Base-by-base conservation (phyloP, 2,888 invertebrate genomes). In the Cerastoderma edule region DNA sequence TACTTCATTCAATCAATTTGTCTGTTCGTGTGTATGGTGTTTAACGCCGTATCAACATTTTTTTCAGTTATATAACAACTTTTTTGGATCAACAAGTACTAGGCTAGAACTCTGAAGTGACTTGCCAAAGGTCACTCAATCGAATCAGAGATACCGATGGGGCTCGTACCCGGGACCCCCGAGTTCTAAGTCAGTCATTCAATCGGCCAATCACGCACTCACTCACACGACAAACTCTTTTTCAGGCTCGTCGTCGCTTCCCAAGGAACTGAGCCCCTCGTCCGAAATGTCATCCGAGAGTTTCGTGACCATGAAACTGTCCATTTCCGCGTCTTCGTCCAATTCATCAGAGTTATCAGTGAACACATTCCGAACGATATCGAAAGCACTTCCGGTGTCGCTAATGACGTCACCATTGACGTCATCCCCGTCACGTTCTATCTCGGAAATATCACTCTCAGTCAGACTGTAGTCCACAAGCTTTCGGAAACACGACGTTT, bases 241-340 rank as follows among this genome's bases (percentile, higher is more conserved):
- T n/a, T n/a, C n/a, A n/a, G n/a, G n/a, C n/a, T 75, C 81, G 22
- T 72, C 72, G 24, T 81, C 81, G 53, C 75, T 78, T 2, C 72
- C 81, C 30, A 81, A 22, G 13, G 81, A 81, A 54, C 81, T 81
- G 2, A 81, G 72, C 5, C 81, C 81, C 53, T 81, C 81, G 30
- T 81, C 81, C 5, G 77, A 75, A 33, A 73, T 70, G 16, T 81
- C 78, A 32, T 81, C 81, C 24, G 50, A 46, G 13, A 78, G 33
- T 72, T 73, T 78, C 0, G 81, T 78, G 4, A 72, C 75, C 81
- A 81, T 81, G 54, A 81, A 81, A 56, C 81, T 81, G 16, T 75
- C 78, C 75, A 81, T 75, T 53, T 69, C 78, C 22, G 72, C 73
- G 32, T 81, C 81, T 67, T 81, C 81, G 19, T 72, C 54, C n/a